Evolutionary conservation across 2,888 invertebrate genomes (phyloP), one percentile per base, ranked within the genome.

Genomic region (Helobdella robusta): DNA sequence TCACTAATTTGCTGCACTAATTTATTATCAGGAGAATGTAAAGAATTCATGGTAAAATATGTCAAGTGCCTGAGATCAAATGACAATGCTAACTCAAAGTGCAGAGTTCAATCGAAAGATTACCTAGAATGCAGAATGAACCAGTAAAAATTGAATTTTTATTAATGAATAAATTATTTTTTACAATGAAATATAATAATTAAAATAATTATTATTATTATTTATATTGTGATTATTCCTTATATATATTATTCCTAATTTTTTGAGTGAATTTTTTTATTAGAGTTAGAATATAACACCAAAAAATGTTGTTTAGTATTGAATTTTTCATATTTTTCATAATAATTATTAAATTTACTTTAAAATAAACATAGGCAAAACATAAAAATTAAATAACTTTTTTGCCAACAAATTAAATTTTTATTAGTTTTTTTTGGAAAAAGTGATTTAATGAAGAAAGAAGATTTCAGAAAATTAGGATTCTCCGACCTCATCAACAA

Each of bases 61-160:
- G 91, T 95, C 89, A 84, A 85, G 67, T 97, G 97, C 76, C 81
- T 97, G 70, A 82, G 85, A 54, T 83, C 83, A 66, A 87, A 89
- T 75, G 83, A 87, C 64, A 87, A 86, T 76, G 84, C 88, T 73
- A 91, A 89, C 79, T 84, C 86, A 2, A 79, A 84, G 75, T 97
- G 97, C 76, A 84, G 93, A 65, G 79, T 83, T 54, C 84, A 87
- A 78, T 88, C 91, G 0, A 89, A 88, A 78, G 86, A 86, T 5
- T 97, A 97, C 77, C 84, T 97, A 66, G 84, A 84, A 54, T 97
- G 97, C 78, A 87, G 97, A 75, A 97, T 97, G 97, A 87, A 93
- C 69, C 86, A 92, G 80, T 77, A 71, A 64, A 60, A 30, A 35
- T 58, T 5, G 18, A 36, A n/a, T 40, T 11, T 40, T n/a, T n/a